These are phyloP conservation scores for Megaustenia siamemsis DNA, from an alignment of 2,888 invertebrate genomes.

Conservation along the genomic window DNA sequence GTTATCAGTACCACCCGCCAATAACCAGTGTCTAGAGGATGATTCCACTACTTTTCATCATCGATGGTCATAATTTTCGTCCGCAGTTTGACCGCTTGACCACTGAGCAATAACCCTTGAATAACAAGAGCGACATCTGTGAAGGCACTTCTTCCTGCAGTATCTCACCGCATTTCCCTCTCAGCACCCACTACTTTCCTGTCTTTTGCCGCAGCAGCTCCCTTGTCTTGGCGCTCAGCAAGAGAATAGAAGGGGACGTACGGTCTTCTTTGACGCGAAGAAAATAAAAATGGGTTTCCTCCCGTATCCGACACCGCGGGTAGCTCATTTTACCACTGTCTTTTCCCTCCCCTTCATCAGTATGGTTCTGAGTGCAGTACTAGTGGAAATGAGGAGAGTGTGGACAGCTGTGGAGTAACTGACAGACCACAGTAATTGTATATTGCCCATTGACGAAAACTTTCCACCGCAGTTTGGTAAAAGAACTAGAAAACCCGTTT, in stretches of 20 bases:
- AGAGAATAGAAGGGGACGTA: conserved; percentile 14
- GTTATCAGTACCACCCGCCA: conserved; percentile 36
- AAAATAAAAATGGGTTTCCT: conserved; percentile 24
- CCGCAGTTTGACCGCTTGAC: conserved; percentile 47
- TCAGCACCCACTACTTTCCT: conserved; percentile 30
- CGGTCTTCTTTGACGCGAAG: conserved; percentile 7
- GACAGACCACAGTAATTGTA: neutral
- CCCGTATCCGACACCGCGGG: conserved; percentile 39
- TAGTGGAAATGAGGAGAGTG: neutral
- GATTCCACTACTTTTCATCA: conserved; percentile 48
- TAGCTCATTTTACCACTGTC: conserved; percentile 26
- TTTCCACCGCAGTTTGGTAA: neutral
- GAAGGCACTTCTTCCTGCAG: conserved; percentile 19
- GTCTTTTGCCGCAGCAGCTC: conserved; percentile 10
- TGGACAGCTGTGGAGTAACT: conserved; percentile 38
- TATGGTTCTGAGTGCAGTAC: conserved; percentile 22
- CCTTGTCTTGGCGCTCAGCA: neutral
- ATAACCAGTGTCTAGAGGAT: conserved; percentile 13
- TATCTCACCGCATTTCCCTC: conserved; percentile 5
- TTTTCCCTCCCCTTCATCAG: conserved; percentile 24
- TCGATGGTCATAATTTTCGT: conserved; percentile 47
- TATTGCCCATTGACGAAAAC: neutral
- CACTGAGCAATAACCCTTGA: conserved; percentile 50
- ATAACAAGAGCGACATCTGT: conserved; percentile 51
- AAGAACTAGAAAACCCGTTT: neutral